Evolutionary conservation across 2,888 invertebrate species (phyloP), one percentile per base, ranked within the genome.

Genomic region (Noctuana brunneofusca): DNA sequence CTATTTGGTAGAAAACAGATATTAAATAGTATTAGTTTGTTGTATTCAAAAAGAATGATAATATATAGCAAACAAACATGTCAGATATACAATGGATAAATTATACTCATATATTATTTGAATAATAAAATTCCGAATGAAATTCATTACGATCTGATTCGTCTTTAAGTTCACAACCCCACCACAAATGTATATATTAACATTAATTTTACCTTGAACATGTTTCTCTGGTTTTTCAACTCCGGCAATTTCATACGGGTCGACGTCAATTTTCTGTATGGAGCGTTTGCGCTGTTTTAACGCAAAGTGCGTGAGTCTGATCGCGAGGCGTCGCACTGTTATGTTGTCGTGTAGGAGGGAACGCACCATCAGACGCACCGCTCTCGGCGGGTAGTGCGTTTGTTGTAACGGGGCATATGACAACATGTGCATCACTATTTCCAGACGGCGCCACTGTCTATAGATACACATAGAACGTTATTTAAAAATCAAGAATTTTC

Each of bases 391-490:
- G 80, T 95, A 95, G 4, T 87, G 83, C 0, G 94, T 92, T 78
- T 96, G 95, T 0, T 94, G 92, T 66, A 97, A 95, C 0, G 96
- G 93, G 63, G 97, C 89, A 73, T 94, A 92, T 1, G 93, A 92
- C 8, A 97, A 84, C 86, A 97, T 94, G 66, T 94, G 93, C 79
- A 96, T 93, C 0, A 95, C 95, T 81, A 97, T 93, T 68, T 95
- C 93, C 56, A 95, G 92, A 68, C 96, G 96, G 53, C 97, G 94
- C 98, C 98, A 97, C 78, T 96, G 96, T 20, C 96, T 95, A 14
- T 12, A 38, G n/a, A 38, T 14, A 38, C 5, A 14, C 12, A 14
- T 0, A 2, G 3, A 14, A 38, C 14, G 12, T n/a, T 38, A 14
- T 32, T 32, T 11, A 32, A 32, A 32, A 32, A 24, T 3, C 4